A percentile compares a stretch with the other conserved stretches of the same genome.
These are phyloP conservation scores for Pseudomyrmex pallidus DNA, from an alignment of 1,140 invertebrate genomes.

Conservation along the genomic window DNA sequence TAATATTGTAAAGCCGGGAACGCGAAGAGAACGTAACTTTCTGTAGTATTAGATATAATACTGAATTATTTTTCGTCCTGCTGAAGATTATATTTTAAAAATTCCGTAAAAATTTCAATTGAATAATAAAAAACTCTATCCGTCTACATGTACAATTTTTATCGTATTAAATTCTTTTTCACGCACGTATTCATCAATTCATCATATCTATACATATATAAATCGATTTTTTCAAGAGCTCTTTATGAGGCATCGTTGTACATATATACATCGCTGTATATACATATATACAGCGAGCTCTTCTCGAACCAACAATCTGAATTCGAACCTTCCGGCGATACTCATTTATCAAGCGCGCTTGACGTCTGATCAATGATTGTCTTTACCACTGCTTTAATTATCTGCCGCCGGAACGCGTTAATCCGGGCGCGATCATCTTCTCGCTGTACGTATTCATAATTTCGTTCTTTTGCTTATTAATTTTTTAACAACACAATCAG, in stretches of 20 bases:
- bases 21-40: constrained; percentile 6
- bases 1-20: constrained; percentile 38
- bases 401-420: constrained; percentile 6
- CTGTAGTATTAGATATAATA: constrained; percentile 18
- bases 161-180: background rate
- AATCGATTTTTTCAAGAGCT: background rate
- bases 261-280: background rate
- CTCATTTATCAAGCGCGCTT: constrained; percentile 56
- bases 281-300: background rate
- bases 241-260: background rate
- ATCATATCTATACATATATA: background rate
- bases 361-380: constrained; percentile 65
- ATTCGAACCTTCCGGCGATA: constrained; percentile 14
- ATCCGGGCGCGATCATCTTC: constrained; percentile 10
- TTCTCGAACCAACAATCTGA: constrained; percentile 18
- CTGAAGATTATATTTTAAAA: constrained; percentile 26
- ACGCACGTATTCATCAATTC: background rate
- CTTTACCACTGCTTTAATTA: constrained; percentile 59
- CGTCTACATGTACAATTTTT: constrained; percentile 4
- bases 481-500: background rate
- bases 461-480: constrained; percentile 14
- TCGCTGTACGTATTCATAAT: constrained; percentile 17
- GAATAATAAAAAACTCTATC: constrained; percentile 7
- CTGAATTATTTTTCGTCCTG: constrained; percentile 27
- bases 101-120: constrained; percentile 24